A percentile compares a stretch with the other conserved stretches of the same genome.
These are phyloP conservation scores for Caenorhabditis sinica DNA, from an alignment of 2,888 invertebrate genomes.

Conservation along the genomic window DNA sequence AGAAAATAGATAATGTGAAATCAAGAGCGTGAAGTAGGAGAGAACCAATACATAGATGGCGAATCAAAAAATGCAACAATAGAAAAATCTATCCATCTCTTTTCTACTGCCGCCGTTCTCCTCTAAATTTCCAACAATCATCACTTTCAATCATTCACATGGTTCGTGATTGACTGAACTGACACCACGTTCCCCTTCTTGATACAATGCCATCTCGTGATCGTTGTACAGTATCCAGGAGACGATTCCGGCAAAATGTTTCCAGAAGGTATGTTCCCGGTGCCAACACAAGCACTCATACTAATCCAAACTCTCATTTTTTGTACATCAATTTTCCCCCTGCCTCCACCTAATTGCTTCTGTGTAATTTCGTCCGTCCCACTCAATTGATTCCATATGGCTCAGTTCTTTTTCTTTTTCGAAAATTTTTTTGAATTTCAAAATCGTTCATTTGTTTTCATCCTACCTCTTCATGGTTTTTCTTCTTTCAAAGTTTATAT, in stretches of 20 bases:
- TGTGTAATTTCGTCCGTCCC: slow-evolving; percentile 61
- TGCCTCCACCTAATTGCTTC: slow-evolving; percentile 54
- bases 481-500: slow-evolving; percentile 10
- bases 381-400: slow-evolving; percentile 66
- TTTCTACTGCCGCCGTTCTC: neutral
- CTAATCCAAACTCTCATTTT: slow-evolving; percentile 33
- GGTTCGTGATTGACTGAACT: slow-evolving; percentile 20
- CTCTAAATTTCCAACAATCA: slow-evolving; percentile 31
- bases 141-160: slow-evolving; percentile 20
- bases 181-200: neutral
- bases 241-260: slow-evolving; percentile 31
- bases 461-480: neutral
- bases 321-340: neutral
- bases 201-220: slow-evolving; percentile 37
- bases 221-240: slow-evolving; percentile 49
- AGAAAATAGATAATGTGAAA: slow-evolving; percentile 34
- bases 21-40: slow-evolving; percentile 18
- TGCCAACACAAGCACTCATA: neutral
- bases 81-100: slow-evolving; percentile 57
- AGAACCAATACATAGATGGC: slow-evolving; percentile 47
- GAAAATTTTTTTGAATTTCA: slow-evolving; percentile 22
- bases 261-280: slow-evolving; percentile 44
- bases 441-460: neutral
- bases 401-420: slow-evolving; percentile 35
- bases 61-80: slow-evolving; percentile 55